These are phyloP conservation scores for Nematostella vectensis DNA, from an alignment of 92 coral and sea anemone genomes.

Conservation along the genomic window DNA sequence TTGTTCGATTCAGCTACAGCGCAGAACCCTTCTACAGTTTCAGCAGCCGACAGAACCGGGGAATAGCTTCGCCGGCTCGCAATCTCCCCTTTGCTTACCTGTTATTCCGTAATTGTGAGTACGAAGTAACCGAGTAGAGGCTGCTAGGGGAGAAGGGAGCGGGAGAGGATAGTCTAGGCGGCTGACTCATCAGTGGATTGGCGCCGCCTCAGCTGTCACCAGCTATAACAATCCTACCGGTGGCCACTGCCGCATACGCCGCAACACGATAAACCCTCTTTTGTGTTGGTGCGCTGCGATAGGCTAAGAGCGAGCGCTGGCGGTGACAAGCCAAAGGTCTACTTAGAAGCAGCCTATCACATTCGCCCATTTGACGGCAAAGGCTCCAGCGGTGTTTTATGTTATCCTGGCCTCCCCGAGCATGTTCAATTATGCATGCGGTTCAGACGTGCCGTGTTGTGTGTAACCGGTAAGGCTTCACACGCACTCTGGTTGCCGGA, in stretches of 20 bases:
- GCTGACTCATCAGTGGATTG: conserved; percentile 34
- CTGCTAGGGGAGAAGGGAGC: conserved; percentile 3
- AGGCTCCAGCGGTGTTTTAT: conserved; percentile 13
- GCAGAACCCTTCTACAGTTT: conserved; percentile 6
- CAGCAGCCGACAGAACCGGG: conserved; percentile 1
- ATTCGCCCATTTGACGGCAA: conserved; percentile 19
- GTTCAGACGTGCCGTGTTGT: not conserved
- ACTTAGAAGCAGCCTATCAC: conserved; percentile 28
- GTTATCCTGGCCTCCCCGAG: not conserved
- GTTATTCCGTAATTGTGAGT: no score
- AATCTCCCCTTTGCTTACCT: not conserved
- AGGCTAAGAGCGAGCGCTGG: conserved; percentile 20
- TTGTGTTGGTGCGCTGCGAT: conserved; percentile 31
- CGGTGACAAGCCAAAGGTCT: conserved; percentile 12
- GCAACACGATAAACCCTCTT: conserved; percentile 31
- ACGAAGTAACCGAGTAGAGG: not conserved
- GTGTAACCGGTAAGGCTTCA: no score
- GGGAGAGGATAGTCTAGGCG: conserved; percentile 13
- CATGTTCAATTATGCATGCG: not conserved
- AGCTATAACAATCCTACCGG: conserved; percentile 37
- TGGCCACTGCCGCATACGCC: conserved; percentile 25
- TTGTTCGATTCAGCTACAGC: not conserved
- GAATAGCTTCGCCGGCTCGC: not conserved
- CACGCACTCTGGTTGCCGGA: no score
- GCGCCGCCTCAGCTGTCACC: conserved; percentile 31